phyloP scores from a whole-genome alignment of 2,113 vertebrate genomes.

The Takifugu flavidus region DNA sequence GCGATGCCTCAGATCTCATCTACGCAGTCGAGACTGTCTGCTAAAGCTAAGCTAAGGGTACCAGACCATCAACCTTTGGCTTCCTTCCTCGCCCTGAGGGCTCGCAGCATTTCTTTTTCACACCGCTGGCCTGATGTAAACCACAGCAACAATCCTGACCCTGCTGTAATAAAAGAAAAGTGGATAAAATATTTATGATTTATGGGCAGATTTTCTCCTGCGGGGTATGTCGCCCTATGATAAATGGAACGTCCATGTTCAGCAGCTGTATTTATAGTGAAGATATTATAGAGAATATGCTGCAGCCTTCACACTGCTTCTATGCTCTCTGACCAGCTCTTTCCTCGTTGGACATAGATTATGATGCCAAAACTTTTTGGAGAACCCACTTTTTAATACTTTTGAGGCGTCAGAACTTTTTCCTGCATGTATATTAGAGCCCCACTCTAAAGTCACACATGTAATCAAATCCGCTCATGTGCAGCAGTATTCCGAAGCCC shows the following conservation, averaged over 20 bases:
- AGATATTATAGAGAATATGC: conserved; percentile 4
- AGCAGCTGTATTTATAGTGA: background rate
- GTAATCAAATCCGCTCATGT: too few species aligned
- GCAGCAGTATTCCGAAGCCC: background rate
- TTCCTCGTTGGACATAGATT: too few species aligned
- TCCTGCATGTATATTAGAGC: background rate
- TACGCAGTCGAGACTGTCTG: too few species aligned
- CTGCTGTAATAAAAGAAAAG: background rate
- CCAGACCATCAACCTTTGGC: too few species aligned
- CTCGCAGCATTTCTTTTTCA: too few species aligned
- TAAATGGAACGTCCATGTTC: background rate
- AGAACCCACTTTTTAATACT: background rate
- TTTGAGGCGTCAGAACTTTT: background rate
- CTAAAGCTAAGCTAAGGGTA: too few species aligned
- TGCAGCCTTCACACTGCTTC: background rate
- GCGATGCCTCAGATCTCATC: too few species aligned
- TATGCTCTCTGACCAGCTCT: background rate
- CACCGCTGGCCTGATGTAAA: background rate
- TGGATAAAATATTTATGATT: conserved; percentile 2
- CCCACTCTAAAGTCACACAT: background rate
- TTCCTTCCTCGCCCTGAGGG: too few species aligned
- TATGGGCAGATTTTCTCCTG: conserved; percentile 4
- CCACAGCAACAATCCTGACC: background rate
- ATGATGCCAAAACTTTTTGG: too few species aligned
- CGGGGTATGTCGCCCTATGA: background rate